Evolutionary conservation across 2,797 vertebrate genomes (phyloP), one percentile per base, ranked within the genome.

Genomic region (Schizothorax lantsangensis): DNA sequence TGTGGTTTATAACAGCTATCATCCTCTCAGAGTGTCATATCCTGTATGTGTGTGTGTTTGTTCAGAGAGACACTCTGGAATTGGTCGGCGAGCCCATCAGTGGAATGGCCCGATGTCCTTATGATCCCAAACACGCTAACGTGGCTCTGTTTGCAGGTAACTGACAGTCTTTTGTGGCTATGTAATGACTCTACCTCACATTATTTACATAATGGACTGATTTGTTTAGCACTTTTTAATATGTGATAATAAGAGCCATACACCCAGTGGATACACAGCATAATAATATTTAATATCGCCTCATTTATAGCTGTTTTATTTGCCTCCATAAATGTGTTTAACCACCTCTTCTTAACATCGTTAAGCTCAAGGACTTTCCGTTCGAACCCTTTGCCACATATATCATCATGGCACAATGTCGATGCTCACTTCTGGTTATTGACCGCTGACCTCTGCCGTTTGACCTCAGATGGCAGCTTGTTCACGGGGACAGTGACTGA

Each of bases 401-500:
- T 54, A 19, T 64, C 30, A 26, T 66, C 68, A 17, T 59, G 40
- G 36, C 66, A 36, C n/a, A 30, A 64, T 87, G 68, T 83, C 68
- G 5, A 80, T 85, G 6, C 38, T 30, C 54, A 57, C 72, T 66
- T 77, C 30, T 69, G 33, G 45, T 68, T 62, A 84, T 78, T 71
- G 66, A 66, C 30, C 49, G 6, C 54, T 73, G 54, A 54, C 79
- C 59, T 81, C 43, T 89, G 47, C 45, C 12, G 78, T 85, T 86
- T 83, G 64, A 69, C 79, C 86, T 52, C 93, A 99, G 98, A 97
- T 86, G 97, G 97, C 84, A 98, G 96, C 94, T 97, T 99, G 71
- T 99, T 98, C 94, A 98, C 98, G 0, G 98, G 97, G 83, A 99
- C 98, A 0, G 98, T 99, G 86, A 99, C 98, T 0, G 98, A 99